Percentiles rank a stretch among this genome's conserved stretches.
These are phyloP conservation scores for Catharus ustulatus DNA, from an alignment of 2,797 vertebrate species.

Conservation along the genomic window DNA sequence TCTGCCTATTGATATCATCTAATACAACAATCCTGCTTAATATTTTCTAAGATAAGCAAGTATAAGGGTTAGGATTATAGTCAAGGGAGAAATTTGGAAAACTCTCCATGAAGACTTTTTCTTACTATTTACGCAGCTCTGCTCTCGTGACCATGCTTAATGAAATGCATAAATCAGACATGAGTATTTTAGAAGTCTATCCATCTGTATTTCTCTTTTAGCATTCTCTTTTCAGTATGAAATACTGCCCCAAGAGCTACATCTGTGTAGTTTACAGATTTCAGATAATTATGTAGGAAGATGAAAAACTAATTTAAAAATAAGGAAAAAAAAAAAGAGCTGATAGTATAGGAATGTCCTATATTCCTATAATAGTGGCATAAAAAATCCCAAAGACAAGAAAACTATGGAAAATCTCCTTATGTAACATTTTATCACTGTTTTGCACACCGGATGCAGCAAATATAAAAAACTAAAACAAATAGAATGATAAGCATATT, in stretches of 20 bases:
- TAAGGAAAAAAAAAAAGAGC: neutral
- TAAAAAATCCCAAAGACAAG: neutral
- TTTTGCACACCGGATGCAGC: neutral
- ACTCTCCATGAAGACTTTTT: neutral
- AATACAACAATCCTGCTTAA: neutral
- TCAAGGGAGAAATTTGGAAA: neutral
- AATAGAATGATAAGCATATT: neutral
- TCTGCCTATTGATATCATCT: neutral
- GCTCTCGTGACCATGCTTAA: slow-evolving; percentile 13
- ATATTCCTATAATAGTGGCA: neutral
- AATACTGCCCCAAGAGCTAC: neutral
- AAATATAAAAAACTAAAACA: slow-evolving; percentile 5
- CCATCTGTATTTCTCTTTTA: slow-evolving; percentile 41
- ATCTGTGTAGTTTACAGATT: slow-evolving; percentile 21
- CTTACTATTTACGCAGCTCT: neutral
- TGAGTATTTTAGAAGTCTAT: slow-evolving; percentile 46
- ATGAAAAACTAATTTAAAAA: slow-evolving; percentile 48
- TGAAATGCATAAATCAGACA: slow-evolving; percentile 50
- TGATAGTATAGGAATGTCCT: neutral
- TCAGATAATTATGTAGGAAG: slow-evolving; percentile 26
- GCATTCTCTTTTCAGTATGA: neutral
- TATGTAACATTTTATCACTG: slow-evolving; percentile 14
- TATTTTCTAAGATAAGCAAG: neutral
- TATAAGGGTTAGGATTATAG: neutral
- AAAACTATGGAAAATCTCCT: neutral